phyloP scores from a whole-genome alignment of 2,888 invertebrate species.

The Melitaea athalia region DNA sequence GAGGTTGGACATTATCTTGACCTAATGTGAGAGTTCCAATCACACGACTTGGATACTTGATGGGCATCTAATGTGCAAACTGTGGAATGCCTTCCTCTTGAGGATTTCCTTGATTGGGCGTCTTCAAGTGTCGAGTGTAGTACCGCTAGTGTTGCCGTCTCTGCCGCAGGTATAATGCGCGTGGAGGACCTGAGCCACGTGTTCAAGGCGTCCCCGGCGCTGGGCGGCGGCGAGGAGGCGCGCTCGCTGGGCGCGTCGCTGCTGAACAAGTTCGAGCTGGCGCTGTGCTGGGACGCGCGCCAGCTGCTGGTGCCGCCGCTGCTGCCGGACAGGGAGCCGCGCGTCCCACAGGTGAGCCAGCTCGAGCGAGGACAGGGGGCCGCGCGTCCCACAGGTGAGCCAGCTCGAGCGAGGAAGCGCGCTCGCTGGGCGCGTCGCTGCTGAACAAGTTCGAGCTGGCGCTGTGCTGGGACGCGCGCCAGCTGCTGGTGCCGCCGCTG shows the following conservation, averaged over 20 bases:
- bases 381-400: no score
- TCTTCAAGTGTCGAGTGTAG: background rate
- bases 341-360: constrained; percentile 50
- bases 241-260: constrained; percentile 93
- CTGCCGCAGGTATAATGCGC: constrained; percentile 90
- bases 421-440: constrained; percentile 93
- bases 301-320: constrained; percentile 96
- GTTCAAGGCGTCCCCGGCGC: constrained; percentile 93
- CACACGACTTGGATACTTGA: no score
- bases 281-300: constrained; percentile 96
- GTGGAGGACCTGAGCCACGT: constrained; percentile 95
- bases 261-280: constrained; percentile 98
- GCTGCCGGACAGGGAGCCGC: constrained; percentile 85
- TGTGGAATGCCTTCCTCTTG: no score
- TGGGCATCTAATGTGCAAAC: no score
- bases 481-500: constrained; percentile 95
- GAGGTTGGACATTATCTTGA: no score
- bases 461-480: constrained; percentile 96
- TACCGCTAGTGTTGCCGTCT: background rate
- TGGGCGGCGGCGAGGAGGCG: constrained; percentile 82
- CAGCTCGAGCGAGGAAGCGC: constrained; percentile 81
- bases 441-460: constrained; percentile 99
- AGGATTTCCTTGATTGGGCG: no score
- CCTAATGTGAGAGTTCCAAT: no score
- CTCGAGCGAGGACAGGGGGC: no score